phyloP scores from a whole-genome alignment of 2,113 vertebrate species.

The Neolamprologus sp. region DNA sequence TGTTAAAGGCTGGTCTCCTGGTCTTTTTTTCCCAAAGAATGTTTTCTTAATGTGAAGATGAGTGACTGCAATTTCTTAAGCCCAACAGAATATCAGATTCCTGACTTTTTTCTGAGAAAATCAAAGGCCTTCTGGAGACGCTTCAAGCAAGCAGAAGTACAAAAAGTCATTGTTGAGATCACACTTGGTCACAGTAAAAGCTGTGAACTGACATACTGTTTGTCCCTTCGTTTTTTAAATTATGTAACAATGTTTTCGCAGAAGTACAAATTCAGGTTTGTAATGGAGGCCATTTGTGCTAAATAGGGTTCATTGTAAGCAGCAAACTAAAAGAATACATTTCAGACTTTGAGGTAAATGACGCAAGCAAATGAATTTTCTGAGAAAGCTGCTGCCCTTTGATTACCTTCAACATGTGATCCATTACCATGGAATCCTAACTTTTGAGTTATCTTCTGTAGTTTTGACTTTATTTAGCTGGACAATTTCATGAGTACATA shows the following conservation, averaged over 20 bases:
- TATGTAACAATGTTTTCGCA: neutral
- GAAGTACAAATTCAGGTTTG: neutral
- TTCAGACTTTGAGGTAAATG: neutral
- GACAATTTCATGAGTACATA: neutral
- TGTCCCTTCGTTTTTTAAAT: neutral
- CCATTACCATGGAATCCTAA: neutral
- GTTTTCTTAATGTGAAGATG: neutral
- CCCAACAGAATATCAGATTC: neutral
- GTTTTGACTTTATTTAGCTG: neutral
- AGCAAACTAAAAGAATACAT: neutral
- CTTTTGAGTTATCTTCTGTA: no score
- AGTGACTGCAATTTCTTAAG: neutral
- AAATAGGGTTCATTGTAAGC: neutral
- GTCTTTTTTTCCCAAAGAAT: neutral
- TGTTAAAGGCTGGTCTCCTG: neutral
- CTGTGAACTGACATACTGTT: neutral
- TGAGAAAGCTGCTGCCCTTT: neutral
- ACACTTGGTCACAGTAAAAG: neutral
- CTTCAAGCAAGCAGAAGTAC: neutral
- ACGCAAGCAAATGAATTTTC: neutral
- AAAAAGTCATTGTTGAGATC: neutral
- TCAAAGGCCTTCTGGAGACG: neutral
- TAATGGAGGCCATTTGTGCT: neutral
- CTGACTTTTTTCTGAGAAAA: neutral
- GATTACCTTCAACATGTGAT: neutral